Base-by-base conservation (phyloP, 2,113 vertebrate genomes). In the Myotis lucifugus region DNA sequence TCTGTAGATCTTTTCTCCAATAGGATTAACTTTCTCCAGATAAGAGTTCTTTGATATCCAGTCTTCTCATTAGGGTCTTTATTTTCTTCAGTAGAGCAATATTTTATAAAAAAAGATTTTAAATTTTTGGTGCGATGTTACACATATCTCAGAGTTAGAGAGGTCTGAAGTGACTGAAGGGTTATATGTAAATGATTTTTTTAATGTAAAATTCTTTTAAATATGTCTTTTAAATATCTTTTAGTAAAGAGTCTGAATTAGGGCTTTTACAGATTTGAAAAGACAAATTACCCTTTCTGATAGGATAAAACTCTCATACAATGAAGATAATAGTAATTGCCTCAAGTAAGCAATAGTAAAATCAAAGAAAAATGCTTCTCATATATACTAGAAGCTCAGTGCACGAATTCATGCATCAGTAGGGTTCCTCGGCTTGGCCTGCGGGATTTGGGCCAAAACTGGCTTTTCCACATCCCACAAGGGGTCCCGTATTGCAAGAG, bases 231-330 rank as follows among this genome's bases (percentile, higher is more conserved):
- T 17, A 91, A 81, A 67, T 67, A 54, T 91, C 1, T 14, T 34
- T n/a, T 50, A 73, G 29, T 77, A 94, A 86, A 91, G 3, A 83
- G 85, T 86, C 23, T 91, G 72, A 90, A 86, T 83, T 56, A 69
- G 15, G 19, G 18, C 21, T 40, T 91, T 91, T 56, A 77, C 17
- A 85, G 42, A 64, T 76, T 61, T 93, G 46, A 67, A 92, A 95
- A 89, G 54, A 72, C 46, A 52, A 50, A 73, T 42, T 56, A 83
- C 2, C 9, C 15, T 23, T 52, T 79, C 52, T 70, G 34, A 64
- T 70, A 50, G 9, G 21, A 46, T 94, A 74, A 67, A 78, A 86
- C 18, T 29, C 18, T 64, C 54, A 59, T 14, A 69, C 34, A 74
- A 34, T 77, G 34, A 72, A 21, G 19, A 64, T 64, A 84, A 59